These are phyloP conservation scores for Lottia scabra DNA, from an alignment of 2,888 invertebrate species.

Conservation along the genomic window DNA sequence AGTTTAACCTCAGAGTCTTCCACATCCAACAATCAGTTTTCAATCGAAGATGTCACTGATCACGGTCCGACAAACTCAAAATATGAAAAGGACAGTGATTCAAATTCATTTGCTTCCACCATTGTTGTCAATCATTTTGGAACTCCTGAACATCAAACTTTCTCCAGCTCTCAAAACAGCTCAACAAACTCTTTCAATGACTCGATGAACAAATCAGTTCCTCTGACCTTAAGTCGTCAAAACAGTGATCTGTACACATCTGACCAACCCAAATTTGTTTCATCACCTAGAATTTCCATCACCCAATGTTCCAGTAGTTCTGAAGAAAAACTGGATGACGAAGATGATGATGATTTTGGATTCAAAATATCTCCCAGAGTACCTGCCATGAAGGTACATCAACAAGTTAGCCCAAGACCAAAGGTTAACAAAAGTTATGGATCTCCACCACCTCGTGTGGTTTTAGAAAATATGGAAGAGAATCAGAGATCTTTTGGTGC, in stretches of 20 bases:
- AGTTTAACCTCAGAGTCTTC: slow-evolving; percentile 54
- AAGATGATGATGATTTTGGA: slow-evolving; percentile 15
- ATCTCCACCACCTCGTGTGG: slow-evolving; percentile 54
- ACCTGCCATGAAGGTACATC: not conserved
- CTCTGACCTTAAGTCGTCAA: not conserved
- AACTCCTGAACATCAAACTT: not conserved
- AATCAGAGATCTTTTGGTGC: too few species aligned
- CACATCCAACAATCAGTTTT: slow-evolving; percentile 29
- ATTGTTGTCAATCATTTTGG: not conserved
- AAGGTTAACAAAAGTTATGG: slow-evolving; percentile 16
- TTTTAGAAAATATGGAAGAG: slow-evolving; percentile 41
- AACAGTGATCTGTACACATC: too few species aligned
- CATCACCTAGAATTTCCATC: slow-evolving; percentile 25
- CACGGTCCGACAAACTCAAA: not conserved
- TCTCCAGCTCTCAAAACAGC: not conserved
- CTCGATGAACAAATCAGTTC: not conserved
- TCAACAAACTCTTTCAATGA: not conserved
- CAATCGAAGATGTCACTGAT: not conserved
- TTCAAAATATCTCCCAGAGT: not conserved
- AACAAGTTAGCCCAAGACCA: not conserved
- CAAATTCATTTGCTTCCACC: not conserved
- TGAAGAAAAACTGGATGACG: slow-evolving; percentile 34
- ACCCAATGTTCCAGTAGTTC: slow-evolving; percentile 19
- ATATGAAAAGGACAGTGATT: not conserved
- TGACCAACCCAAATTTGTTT: not conserved